Base-by-base conservation (phyloP, 2,797 vertebrate species). In the Amazonetta brasiliensis region DNA sequence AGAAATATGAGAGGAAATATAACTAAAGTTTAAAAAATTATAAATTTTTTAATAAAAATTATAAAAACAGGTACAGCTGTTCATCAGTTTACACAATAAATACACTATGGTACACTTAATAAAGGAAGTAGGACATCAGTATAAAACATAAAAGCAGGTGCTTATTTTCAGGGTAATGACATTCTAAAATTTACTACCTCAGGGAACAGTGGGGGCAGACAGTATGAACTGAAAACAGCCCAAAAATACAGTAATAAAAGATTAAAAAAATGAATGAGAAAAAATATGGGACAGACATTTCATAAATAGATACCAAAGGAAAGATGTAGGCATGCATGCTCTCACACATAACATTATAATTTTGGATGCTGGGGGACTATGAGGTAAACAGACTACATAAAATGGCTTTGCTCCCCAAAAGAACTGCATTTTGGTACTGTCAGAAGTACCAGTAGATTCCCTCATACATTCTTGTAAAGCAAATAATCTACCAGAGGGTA, bases 301-400 rank as follows among this genome's bases (percentile, higher is more conserved):
- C 14, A 39, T 52, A 84, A 92, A 68, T 4, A 62, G 44, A 48
- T 20, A 73, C n/a, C 37, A 46, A 69, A 63, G 43, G 17, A 63
- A 84, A 19, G 17, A 62, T 62, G 48, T 15, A 44, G 20, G 9
- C 4, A 9, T 67, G 41, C 22, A 44, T 37, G 20, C 30, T 78
- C 8, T 50, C 28, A 44, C 11, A 37, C 48, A 28, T 56, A 39
- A 52, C 33, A 19, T 22, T 56, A 26, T 17, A 37, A 11, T 39
- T 25, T 15, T 1, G 7, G 50, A 39, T 0, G 0, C 56, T 22
- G 35, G 26, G 19, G 16, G 23, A 11, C 0, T 1, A 15, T 78
- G 19, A 67, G 18, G 10, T 52, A 35, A 73, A 78, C 26, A 43
- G 26, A 48, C 39, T 17, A 28, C 23, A 35, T 6, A 11, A 64